Percentiles rank a stretch among this genome's conserved stretches.
These are phyloP conservation scores for Lithosia quadra DNA, from an alignment of 2,888 invertebrate genomes.

Conservation along the genomic window DNA sequence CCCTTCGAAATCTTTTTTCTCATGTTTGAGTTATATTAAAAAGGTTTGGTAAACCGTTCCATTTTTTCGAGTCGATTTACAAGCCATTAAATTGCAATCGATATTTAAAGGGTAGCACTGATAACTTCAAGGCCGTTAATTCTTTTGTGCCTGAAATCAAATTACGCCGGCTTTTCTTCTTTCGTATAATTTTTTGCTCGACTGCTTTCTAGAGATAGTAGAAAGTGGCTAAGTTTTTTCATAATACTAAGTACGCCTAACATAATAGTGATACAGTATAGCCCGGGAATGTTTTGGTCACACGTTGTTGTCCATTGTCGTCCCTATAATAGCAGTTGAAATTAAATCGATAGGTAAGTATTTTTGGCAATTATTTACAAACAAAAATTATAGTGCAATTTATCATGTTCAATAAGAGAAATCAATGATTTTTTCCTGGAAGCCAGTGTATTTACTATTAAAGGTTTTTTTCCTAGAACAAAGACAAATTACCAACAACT, in stretches of 20 bases:
- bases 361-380: no score
- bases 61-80: conserved; percentile 46
- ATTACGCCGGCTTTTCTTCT: conserved; percentile 8
- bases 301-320: neutral
- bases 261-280: neutral
- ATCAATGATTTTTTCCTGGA: no score
- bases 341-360: no score
- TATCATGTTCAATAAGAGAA: no score
- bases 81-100: conserved; percentile 55
- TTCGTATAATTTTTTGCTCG: neutral
- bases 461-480: no score
- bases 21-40: conserved; percentile 22
- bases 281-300: neutral
- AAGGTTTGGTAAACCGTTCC: conserved; percentile 28
- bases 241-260: conserved; percentile 1
- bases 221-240: neutral
- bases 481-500: no score
- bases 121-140: conserved; percentile 37
- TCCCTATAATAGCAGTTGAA: no score
- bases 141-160: conserved; percentile 26
- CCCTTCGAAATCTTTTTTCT: conserved; percentile 37
- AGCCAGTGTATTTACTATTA: no score
- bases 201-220: neutral
- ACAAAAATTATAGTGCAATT: no score
- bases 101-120: conserved; percentile 39